Evolutionary conservation across 2,113 vertebrate genomes (phyloP).

Genomic region (Hiodon tergisus): DNA sequence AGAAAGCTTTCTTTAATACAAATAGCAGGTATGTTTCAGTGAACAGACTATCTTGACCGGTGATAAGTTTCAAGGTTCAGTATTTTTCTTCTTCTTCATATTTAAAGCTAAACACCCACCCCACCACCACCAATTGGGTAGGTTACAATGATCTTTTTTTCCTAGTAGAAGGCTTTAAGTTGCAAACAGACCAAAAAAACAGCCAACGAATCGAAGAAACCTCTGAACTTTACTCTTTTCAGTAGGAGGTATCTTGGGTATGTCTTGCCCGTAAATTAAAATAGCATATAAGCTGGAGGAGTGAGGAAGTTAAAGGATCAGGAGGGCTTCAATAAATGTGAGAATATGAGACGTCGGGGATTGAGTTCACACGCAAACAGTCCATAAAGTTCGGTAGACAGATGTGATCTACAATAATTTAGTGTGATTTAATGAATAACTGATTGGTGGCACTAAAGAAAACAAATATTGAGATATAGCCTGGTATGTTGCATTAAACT

Average conservation of each 20-base stretch:
- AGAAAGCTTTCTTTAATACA: too few relatives aligned
- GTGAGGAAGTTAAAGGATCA: not conserved
- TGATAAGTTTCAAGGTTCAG: conserved; percentile 8
- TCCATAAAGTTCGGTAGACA: not conserved
- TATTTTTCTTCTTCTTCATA: conserved; percentile 10
- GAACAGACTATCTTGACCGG: not conserved
- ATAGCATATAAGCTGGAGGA: not conserved
- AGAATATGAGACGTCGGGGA: not conserved
- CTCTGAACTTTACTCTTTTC: conserved; percentile 3
- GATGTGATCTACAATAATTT: not conserved
- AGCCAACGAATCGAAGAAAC: not conserved
- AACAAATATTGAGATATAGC: too few relatives aligned
- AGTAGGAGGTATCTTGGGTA: not conserved
- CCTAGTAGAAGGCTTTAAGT: too few relatives aligned
- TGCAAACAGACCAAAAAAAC: not conserved
- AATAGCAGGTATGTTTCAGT: too few relatives aligned
- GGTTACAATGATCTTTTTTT: conserved; percentile 11
- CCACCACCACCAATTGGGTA: conserved; percentile 6
- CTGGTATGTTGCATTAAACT: too few relatives aligned
- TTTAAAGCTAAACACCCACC: conserved; percentile 18
- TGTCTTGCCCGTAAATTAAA: not conserved
- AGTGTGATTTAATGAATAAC: not conserved
- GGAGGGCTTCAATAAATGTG: not conserved
- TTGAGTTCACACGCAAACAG: not conserved
- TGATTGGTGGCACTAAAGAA: too few relatives aligned